phyloP scores from a whole-genome alignment of 1,140 invertebrate species.

The Trichomalopsis sarcophagae region DNA sequence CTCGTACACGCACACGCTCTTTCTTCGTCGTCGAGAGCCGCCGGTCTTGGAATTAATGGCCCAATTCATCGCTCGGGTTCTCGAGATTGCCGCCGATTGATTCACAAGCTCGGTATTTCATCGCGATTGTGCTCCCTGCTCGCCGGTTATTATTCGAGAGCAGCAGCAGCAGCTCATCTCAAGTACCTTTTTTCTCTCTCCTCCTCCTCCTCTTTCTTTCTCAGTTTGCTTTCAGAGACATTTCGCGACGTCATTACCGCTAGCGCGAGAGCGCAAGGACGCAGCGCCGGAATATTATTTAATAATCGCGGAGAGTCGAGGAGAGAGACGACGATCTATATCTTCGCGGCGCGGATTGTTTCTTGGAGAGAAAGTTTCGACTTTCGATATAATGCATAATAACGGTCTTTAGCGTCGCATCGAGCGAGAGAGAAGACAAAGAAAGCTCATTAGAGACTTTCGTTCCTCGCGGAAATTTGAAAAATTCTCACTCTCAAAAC shows the following conservation, averaged over 20 bases:
- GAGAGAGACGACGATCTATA: no score
- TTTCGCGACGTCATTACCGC: neutral
- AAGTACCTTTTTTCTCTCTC: conserved; percentile 48
- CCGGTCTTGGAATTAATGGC: conserved; percentile 59
- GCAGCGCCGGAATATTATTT: neutral
- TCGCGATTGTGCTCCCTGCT: conserved; percentile 46
- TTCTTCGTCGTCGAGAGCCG: conserved; percentile 56
- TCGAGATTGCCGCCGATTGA: conserved; percentile 58
- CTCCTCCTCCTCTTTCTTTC: conserved; percentile 21
- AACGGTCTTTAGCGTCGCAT: neutral
- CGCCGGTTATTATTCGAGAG: conserved; percentile 49
- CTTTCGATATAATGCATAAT: neutral
- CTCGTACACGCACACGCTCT: neutral
- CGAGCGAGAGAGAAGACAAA: neutral
- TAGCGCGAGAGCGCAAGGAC: no score
- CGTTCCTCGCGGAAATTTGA: neutral
- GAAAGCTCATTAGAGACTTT: neutral
- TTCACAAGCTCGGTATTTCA: conserved; percentile 57
- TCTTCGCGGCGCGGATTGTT: neutral
- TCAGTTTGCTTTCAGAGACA: conserved; percentile 1
- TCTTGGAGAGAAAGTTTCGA: neutral
- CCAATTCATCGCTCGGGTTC: conserved; percentile 53
- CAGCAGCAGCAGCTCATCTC: conserved; percentile 43
- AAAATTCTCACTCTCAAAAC: neutral
- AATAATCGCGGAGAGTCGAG: neutral